Evolutionary conservation across 2,888 invertebrate species (phyloP), one percentile per base, ranked within the genome.

Genomic region (Ichneumon xanthorius): DNA sequence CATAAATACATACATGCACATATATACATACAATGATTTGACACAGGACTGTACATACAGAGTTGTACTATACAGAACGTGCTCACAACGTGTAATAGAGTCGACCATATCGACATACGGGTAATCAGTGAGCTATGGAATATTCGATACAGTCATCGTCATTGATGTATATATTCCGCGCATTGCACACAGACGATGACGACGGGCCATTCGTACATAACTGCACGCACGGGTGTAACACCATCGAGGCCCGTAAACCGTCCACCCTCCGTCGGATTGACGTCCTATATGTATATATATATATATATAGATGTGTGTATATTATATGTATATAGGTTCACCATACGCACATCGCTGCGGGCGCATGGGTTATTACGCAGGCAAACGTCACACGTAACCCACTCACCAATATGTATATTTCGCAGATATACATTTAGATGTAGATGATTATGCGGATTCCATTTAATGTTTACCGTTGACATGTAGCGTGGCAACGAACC

Each of bases 401-500:
- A 80, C 73, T 82, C 80, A 80, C 50, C 80, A 73, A 70, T 85
- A 80, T 75, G 58, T 67, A n/a, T 33, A 55, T 61, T 70, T 84
- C 84, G 75, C 84, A 80, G 80, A 82, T 85, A 84, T 80, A 82
- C 85, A 82, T 86, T 82, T 75, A 79, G 77, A 76, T 87, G 37
- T 63, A 68, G 80, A 82, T 80, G 82, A 55, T 65, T 77, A 77
- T 85, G 73, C 73, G 48, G 61, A 82, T 78, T 78, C 68, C 48
- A 65, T 71, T 45, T 45, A 50, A 33, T 71, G 76, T 53, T 37
- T 76, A 77, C 71, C 50, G 22, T 14, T 48, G 65, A 48, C 33
- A 37, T n/a, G 48, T 40, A 22, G 65, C 76, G 33, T 33, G 33
- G 33, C 50, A 65, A 37, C 85, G 48, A 48, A 75, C 30, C 45